These are phyloP conservation scores for Dicrostonyx torquatus DNA, from an alignment of 2,797 vertebrate genomes.

Conservation along the genomic window DNA sequence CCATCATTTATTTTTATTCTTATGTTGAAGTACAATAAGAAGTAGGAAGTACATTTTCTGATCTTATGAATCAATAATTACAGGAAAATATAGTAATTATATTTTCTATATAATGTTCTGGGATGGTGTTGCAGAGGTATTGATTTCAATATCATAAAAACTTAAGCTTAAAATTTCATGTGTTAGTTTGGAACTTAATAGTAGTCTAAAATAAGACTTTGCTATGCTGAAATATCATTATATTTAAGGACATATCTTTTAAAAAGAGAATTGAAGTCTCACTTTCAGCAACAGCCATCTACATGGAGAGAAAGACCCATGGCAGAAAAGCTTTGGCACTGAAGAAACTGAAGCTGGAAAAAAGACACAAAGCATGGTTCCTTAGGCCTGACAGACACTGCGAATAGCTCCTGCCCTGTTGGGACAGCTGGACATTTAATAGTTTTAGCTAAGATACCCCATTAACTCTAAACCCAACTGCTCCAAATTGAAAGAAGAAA, in stretches of 20 bases:
- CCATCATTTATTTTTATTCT: background rate
- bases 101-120: no score
- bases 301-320: background rate
- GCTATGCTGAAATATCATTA: background rate
- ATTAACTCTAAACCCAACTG: conserved; percentile 29
- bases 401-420: background rate
- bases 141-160: background rate
- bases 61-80: background rate
- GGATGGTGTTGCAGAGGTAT: background rate
- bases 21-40: background rate
- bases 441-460: background rate
- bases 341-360: conserved; percentile 32
- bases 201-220: conserved; percentile 29
- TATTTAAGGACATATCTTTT: background rate
- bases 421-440: background rate
- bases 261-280: conserved; percentile 3
- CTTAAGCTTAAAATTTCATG: background rate
- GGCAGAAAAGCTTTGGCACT: background rate
- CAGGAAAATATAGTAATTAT: background rate
- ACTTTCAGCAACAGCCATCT: background rate
- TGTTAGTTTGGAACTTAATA: background rate
- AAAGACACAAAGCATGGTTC: background rate
- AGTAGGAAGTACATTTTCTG: background rate
- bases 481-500: conserved; percentile 33
- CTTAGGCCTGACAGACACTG: background rate